These are phyloP conservation scores for Clusia tigrina DNA, from an alignment of 2,888 invertebrate species.

Conservation along the genomic window DNA sequence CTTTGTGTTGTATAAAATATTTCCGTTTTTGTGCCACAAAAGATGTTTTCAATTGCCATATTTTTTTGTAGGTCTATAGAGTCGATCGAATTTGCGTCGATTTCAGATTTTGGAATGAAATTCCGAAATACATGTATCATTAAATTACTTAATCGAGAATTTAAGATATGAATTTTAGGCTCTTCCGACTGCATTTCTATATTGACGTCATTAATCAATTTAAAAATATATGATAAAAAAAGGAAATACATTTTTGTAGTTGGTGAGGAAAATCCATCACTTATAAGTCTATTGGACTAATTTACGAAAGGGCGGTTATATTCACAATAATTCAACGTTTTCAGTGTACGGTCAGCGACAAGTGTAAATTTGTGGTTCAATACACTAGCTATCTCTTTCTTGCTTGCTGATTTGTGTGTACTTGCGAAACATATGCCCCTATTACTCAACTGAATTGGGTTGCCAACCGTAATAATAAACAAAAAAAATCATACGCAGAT, in stretches of 20 bases:
- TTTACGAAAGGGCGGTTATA: no score
- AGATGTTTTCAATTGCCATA: slow-evolving; percentile 16
- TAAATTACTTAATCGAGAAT: not conserved
- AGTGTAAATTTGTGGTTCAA: no score
- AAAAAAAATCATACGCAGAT: no score
- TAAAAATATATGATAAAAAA: slow-evolving; percentile 23
- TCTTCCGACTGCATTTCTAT: slow-evolving; percentile 28
- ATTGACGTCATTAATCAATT: slow-evolving; percentile 23
- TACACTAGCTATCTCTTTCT: no score
- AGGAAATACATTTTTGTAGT: slow-evolving; percentile 19
- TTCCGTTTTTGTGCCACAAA: slow-evolving; percentile 14
- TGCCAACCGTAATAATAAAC: no score
- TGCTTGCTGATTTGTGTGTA: no score
- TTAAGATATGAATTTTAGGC: slow-evolving; percentile 20
- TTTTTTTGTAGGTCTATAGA: slow-evolving; percentile 14
- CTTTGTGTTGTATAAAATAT: slow-evolving; percentile 12
- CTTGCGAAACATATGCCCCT: no score
- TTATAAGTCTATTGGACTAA: no score
- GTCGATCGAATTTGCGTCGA: slow-evolving; percentile 1
- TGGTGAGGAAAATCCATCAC: no score
- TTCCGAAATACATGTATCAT: slow-evolving; percentile 13
- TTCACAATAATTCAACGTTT: no score
- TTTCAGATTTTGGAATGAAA: slow-evolving; percentile 9
- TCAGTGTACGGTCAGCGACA: no score
- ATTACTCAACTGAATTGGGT: no score